Percentiles rank a stretch among this genome's conserved stretches.
Evolutionary conservation across 1,140 invertebrate species (phyloP).

Genomic region (Drusus annulatus): DNA sequence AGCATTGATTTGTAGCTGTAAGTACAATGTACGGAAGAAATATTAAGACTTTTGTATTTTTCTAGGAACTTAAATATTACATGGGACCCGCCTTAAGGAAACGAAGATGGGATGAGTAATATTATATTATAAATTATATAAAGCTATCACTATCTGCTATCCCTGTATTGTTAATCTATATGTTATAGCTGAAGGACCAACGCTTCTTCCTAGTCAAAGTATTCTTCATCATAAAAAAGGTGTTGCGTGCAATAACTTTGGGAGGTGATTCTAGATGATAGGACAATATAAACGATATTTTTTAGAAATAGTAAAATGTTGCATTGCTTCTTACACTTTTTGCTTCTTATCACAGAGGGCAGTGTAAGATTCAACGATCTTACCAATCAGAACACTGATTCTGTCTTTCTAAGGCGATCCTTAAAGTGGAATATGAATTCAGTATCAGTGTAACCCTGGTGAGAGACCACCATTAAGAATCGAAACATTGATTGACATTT

Average conservation of each 20-base stretch:
- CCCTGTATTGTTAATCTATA: background rate
- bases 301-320: too few species aligned
- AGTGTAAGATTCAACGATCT: too few species aligned
- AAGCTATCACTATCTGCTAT: constrained; percentile 5
- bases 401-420: too few species aligned
- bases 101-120: constrained; percentile 30
- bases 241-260: background rate
- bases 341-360: too few species aligned
- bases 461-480: too few species aligned
- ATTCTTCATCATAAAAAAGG: constrained; percentile 9
- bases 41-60: constrained; percentile 8
- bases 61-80: constrained; percentile 31
- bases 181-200: constrained; percentile 25
- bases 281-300: too few species aligned
- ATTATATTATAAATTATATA: background rate
- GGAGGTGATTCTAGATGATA: background rate
- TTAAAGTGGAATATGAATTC: too few species aligned
- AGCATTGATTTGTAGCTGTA: background rate
- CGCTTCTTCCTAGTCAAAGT: constrained; percentile 31
- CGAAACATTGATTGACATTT: too few species aligned
- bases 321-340: too few species aligned
- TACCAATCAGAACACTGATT: too few species aligned
- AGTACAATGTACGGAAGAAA: background rate
- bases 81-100: constrained; percentile 17
- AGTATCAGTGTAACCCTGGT: too few species aligned